Conservation (phyloP, 2,888 invertebrate genomes). For the Perdita meconis region DNA sequence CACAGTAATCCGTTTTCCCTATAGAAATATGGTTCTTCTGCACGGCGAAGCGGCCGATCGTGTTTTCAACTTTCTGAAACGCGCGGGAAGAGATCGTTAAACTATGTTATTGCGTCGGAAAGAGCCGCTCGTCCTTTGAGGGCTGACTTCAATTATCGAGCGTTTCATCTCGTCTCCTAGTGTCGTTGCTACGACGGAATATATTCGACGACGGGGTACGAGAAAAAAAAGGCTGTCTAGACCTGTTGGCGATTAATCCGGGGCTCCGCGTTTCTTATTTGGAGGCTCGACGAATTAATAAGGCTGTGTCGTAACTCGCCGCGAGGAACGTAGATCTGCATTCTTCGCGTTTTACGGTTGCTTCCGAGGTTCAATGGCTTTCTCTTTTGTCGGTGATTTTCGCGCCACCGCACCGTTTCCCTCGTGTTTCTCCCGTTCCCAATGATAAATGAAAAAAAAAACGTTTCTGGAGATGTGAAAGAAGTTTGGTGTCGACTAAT, state of each 20-base stretch:
- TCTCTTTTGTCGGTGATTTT: constrained; percentile 41
- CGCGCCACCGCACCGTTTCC: constrained; percentile 34
- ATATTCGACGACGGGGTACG: constrained; percentile 9
- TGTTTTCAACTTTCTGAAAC: constrained; percentile 13
- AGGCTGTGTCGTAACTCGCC: constrained; percentile 26
- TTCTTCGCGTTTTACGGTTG: constrained; percentile 35
- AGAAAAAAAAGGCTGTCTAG: constrained; percentile 7
- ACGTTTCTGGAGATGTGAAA: no score
- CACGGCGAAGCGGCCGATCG: background rate
- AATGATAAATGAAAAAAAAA: no score
- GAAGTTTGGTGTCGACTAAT: no score
- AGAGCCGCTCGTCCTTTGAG: constrained; percentile 2
- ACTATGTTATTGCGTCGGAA: background rate
- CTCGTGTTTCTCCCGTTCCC: background rate
- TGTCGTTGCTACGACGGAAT: background rate
- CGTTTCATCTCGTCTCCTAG: constrained; percentile 26
- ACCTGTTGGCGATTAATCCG: constrained; percentile 39
- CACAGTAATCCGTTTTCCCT: constrained; percentile 7
- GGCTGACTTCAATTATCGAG: constrained; percentile 43
- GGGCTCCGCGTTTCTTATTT: background rate
- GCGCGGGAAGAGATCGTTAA: constrained; percentile 8
- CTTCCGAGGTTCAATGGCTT: constrained; percentile 31
- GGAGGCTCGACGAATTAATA: constrained; percentile 29
- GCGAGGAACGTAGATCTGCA: constrained; percentile 18
- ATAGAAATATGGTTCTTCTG: background rate